Evolutionary conservation across 2,113 vertebrate species (phyloP), one percentile per base, ranked within the genome.

Genomic region (Theristicus caerulescens): DNA sequence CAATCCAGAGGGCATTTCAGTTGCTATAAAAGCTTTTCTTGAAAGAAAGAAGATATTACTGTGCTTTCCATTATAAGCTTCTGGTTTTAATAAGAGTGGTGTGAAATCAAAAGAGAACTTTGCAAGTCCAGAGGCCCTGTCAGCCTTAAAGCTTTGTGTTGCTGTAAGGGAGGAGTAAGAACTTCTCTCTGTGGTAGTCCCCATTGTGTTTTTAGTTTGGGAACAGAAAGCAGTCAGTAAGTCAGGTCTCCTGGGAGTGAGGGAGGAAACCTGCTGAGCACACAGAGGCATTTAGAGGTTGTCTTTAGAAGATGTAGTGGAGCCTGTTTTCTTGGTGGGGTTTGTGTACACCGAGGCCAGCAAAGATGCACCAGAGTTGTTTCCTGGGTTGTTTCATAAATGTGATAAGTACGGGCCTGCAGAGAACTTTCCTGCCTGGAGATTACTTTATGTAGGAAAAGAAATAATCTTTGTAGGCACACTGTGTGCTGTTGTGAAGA

Each of bases 11-110:
- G 86, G 62, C 93, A 85, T 96, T 96, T 95, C 82, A 92, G 96
- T 87, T 90, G 90, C 87, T 91, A 22, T 82, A 69, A 96, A 95
- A 96, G 92, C 90, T 80, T 73, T 86, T 95, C 83, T 95, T 96
- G 84, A 96, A 95, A 84, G 80, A 95, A 90, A 67, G 49, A 91
- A 91, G 70, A 85, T 91, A 80, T 16, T 94, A n/a, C 81, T 94
- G 77, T 87, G 91, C 94, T 96, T 95, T 89, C 89, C 94, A 95
- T 95, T 95, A 82, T 25, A 54, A 73, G 84, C 90, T 94, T 87
- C 93, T 97, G 96, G 78, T 91, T 93, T 97, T 86, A 96, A 94
- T 96, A 93, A 95, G 85, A 94, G 47, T 64, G 47, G 61, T 42
- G 81, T 70, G 67, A 89, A 96, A 95, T 96, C 93, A 93, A 95